phyloP scores from a whole-genome alignment of 1,140 invertebrate genomes.

The Eulimnadia texana region DNA sequence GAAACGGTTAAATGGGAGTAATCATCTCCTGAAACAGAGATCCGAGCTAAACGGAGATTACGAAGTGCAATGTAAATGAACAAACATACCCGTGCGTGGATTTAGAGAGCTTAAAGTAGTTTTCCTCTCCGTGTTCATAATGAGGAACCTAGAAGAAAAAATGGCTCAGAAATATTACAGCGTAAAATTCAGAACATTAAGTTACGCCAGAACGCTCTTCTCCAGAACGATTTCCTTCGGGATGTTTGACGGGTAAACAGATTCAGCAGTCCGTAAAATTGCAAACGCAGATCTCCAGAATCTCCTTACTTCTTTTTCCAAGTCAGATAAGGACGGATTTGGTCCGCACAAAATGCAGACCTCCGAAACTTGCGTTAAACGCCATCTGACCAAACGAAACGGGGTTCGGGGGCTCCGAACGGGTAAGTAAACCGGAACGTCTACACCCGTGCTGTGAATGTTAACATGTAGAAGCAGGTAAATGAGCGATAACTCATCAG shows the following conservation, averaged over 20 bases:
- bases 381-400: constrained; percentile 12
- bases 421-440: constrained; percentile 13
- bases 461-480: constrained; percentile 1
- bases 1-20: not conserved
- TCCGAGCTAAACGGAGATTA: no score
- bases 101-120: constrained; percentile 4
- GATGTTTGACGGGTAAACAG: constrained; percentile 10
- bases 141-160: not conserved
- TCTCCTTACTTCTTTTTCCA: constrained; percentile 14
- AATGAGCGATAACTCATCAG: constrained; percentile 6
- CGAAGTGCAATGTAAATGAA: no score
- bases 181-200: not conserved
- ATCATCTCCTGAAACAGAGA: not conserved
- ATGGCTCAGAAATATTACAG: not conserved
- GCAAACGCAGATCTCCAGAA: constrained; percentile 16
- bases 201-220: constrained; percentile 13
- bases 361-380: constrained; percentile 10
- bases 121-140: constrained; percentile 5
- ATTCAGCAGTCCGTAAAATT: constrained; percentile 8
- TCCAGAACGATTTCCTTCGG: constrained; percentile 9
- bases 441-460: constrained; percentile 8
- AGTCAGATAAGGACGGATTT: constrained; percentile 11
- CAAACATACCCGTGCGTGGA: not conserved
- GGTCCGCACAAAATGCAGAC: constrained; percentile 11
- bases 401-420: constrained; percentile 12